phyloP scores from a whole-genome alignment of 2,113 vertebrate species.

The Fulmarus glacialis region DNA sequence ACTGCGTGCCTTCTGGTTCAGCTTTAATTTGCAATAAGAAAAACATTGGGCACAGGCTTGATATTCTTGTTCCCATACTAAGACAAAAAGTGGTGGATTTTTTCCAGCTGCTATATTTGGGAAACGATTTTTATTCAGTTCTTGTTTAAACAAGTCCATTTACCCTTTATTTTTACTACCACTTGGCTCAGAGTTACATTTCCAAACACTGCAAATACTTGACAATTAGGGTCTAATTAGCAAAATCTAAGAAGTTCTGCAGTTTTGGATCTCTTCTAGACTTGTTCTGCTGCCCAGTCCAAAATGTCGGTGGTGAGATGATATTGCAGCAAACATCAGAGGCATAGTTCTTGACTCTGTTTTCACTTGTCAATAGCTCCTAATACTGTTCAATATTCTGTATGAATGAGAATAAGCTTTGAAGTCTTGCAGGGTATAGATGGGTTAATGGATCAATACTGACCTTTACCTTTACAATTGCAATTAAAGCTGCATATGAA shows the following conservation, averaged over 20 bases:
- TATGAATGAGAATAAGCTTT: conserved; percentile 19
- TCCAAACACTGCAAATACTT: not conserved
- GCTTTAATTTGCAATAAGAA: not conserved
- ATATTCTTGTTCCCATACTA: not conserved
- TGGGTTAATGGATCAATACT: conserved; percentile 36
- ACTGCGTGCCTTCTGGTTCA: not conserved
- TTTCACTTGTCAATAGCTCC: not conserved
- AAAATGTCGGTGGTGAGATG: not conserved
- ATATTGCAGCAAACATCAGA: not conserved
- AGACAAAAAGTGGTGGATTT: not conserved
- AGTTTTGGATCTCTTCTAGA: not conserved
- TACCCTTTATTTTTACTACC: not conserved
- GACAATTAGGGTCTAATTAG: not conserved
- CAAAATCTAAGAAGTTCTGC: not conserved
- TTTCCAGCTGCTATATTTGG: not conserved
- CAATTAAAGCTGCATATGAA: conserved; percentile 39
- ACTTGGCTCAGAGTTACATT: not conserved
- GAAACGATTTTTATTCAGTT: not conserved
- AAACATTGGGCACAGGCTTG: not conserved
- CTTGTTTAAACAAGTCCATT: not conserved
- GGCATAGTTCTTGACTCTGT: conserved; percentile 1
- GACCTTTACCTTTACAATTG: conserved; percentile 21
- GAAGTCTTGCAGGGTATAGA: not conserved
- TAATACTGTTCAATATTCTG: conserved; percentile 3
- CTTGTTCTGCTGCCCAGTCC: not conserved